Base-by-base conservation (phyloP, 2,888 invertebrate genomes). In the Pachliopta kotzebuea region DNA sequence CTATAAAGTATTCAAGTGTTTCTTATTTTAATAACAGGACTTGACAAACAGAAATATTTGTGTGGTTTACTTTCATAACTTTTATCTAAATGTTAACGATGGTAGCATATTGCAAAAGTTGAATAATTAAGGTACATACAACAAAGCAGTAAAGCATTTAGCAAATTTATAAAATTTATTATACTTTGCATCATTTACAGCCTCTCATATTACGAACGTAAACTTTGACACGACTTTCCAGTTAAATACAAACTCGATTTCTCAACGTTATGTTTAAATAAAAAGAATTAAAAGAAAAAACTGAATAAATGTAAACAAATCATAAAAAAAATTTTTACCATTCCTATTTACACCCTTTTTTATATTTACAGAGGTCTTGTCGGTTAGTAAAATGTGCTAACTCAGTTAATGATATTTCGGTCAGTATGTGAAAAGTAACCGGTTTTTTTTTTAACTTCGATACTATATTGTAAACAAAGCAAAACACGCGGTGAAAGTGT, bases 401-500 rank as follows among this genome's bases (percentile, higher is more conserved):
- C 14, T 37, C 37, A 37, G 11, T 37, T 37, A 37, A 7, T 31
- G 37, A 54, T 56, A 62, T 56, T 31, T 56, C 42, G 37, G 37
- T 42, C 50, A 62, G 24, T 53, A 56, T 53, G 45, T 21, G 37
- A 37, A 53, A 42, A 23, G 20, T 24, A 53, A 65, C 54, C 21
- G 17, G 29, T 67, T 62, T 23, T 57, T n/a, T 37, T 37, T 37
- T 37, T 11, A 31, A 37, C 60, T 55, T 17, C 26, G 55, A 56
- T 67, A 56, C 55, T 63, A 56, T 55, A 53, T 55, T 31, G 59
- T 65, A 67, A 65, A 67, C 60, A 61, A 67, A 61, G 61, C 56
- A n/a, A 29, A 55, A 21, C 55, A 45, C 52, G 37, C 21, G 11
- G 67, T 62, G 69, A 69, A 69, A 69, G 69, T 66, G 45, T 55